Base-by-base conservation (phyloP, 2,797 vertebrate species). In the Dipus sagitta region DNA sequence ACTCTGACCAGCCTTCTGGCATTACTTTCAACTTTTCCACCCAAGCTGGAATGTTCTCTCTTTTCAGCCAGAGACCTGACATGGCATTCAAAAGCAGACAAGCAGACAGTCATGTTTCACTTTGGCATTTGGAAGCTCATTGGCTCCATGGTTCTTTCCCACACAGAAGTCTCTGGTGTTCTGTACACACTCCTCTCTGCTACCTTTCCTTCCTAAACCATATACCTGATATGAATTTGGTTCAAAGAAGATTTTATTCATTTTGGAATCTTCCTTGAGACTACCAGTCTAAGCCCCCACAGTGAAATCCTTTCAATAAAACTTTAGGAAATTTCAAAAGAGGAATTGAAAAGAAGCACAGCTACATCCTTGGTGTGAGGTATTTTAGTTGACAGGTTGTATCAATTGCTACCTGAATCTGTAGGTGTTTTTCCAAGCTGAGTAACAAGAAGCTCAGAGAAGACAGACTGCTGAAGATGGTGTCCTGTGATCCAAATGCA, bases 381-480 rank as follows among this genome's bases (percentile, higher is more conserved):
- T 6, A 92, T 81, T 86, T 93, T 38, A 90, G 10, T 30, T 81
- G 23, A 60, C 11, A 82, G 81, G 30, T 74, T 92, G 68, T 72
- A 10, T 0, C 24, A 81, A 85, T 67, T 92, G 58, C n/a, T 84
- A 93, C 4, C 52, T 86, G 76, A 88, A 79, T 58, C n/a, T 8
- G n/a, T 70, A 82, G 95, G 78, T 93, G 17, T 34, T 58, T 90
- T 84, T 84, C 79, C 70, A 65, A 89, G 65, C 18, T 24, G 6
- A 12, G 77, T 84, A 92, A 3, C 17, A 8, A 90, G 30, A 96
- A 88, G 47, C 62, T 67, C 75, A 30, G 26, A n/a, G 80, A 88
- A 77, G 42, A 76, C 78, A 42, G 30, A 52, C 18, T 30, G 23
- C 8, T 28, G 32, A 72, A 87, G 34, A 80, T n/a, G 81, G n/a